These are phyloP conservation scores for Neodiprion lecontei DNA, from an alignment of 1,140 invertebrate species.

Conservation along the genomic window DNA sequence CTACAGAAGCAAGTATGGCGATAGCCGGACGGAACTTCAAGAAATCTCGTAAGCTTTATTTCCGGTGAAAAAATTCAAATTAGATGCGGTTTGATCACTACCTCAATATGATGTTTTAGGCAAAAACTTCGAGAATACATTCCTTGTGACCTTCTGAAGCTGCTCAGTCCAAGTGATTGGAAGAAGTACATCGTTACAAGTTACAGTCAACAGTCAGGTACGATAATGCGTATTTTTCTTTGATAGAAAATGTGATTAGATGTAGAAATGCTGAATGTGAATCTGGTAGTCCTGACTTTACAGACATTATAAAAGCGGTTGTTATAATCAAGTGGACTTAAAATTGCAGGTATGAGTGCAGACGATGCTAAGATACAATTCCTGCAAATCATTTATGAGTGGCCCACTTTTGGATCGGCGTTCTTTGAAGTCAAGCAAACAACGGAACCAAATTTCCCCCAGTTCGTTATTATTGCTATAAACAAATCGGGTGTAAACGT, in stretches of 20 bases:
- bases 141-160: constrained; percentile 79
- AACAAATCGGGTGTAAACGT: constrained; percentile 90
- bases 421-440: constrained; percentile 95
- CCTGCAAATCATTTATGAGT: constrained; percentile 80
- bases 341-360: constrained; percentile 61
- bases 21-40: constrained; percentile 69
- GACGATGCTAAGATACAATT: constrained; percentile 86
- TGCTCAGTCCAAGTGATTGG: constrained; percentile 82
- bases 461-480: constrained; percentile 87
- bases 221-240: no score
- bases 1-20: constrained; percentile 78
- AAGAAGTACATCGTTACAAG: constrained; percentile 75
- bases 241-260: constrained; percentile 5
- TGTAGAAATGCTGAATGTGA: neutral
- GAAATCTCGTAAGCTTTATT: constrained; percentile 62
- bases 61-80: neutral
- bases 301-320: no score
- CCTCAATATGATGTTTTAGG: constrained; percentile 42
- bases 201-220: constrained; percentile 69
- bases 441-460: constrained; percentile 83
- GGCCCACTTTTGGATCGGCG: constrained; percentile 92
- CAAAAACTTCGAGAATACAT: constrained; percentile 78
- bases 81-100: neutral
- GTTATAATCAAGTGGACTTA: no score
- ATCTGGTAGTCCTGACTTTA: no score